Base-by-base conservation (phyloP, 2,888 invertebrate genomes). In the Pheosia tremula region DNA sequence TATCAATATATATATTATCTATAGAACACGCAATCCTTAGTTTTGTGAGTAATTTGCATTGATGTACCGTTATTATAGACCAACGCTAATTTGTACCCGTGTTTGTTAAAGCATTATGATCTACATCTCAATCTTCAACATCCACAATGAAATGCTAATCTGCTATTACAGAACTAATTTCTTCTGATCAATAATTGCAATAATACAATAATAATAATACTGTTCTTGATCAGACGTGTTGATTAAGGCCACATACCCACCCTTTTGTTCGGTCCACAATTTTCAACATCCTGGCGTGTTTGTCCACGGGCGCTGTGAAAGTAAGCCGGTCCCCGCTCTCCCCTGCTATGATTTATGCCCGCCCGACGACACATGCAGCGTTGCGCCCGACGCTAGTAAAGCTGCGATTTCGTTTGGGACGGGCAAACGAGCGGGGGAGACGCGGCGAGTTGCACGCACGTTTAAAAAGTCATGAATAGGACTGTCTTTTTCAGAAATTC, bases 311-410 rank as follows among this genome's bases (percentile, higher is more conserved):
- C 76, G 71, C 78, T 82, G 88, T 83, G 89, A 88, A 89, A 89
- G 90, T 88, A 88, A 87, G 85, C 85, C 81, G 84, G 84, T 71
- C 83, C 86, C 87, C 85, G 77, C 81, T 77, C 80, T 77, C 83
- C 83, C 83, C 77, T 72, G 79, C 77, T 82, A 91, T 93, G 93
- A 93, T 92, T 91, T 91, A 92, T 87, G 82, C 72, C 75, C 81
- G 79, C 82, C 85, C 83, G 84, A 88, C 89, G 91, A 91, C 93
- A 93, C 92, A 91, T 92, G 91, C 93, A 91, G 89, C 89, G 90
- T 83, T 88, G 90, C 87, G 88, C 85, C 81, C 83, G 81, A 78
- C 84, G 87, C 82, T 85, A 74, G 84, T 84, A 84, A 85, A 89
- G 86, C 87, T 86, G 89, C 87, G 88, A 86, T 85, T 87, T 83